Percentiles rank a stretch among this genome's conserved stretches.
These are phyloP conservation scores for Ashinkailepas kermadecensis DNA, from an alignment of 2,888 invertebrate species.

Conservation along the genomic window DNA sequence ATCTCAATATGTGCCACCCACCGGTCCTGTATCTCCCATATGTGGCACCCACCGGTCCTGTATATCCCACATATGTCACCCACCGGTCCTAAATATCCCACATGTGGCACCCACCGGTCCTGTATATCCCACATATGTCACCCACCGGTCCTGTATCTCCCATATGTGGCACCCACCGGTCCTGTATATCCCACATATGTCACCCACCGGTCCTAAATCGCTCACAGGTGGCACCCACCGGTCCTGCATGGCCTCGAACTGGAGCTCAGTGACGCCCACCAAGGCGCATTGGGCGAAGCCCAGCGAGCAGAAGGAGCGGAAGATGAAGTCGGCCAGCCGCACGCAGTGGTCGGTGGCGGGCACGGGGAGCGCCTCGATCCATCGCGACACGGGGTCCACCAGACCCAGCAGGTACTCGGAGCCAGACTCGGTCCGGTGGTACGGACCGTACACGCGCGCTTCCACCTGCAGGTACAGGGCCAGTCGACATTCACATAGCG, in stretches of 20 bases:
- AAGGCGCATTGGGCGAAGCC: constrained; percentile 35
- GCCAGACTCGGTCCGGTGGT: constrained; percentile 33
- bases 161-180: too few relatives aligned
- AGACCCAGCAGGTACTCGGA: constrained; percentile 35
- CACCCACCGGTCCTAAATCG: too few relatives aligned
- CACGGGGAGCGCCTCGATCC: constrained; percentile 35
- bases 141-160: too few relatives aligned
- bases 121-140: too few relatives aligned
- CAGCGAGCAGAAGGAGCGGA: constrained; percentile 36
- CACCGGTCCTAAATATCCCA: too few relatives aligned
- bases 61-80: too few relatives aligned
- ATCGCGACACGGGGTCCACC: constrained; percentile 36
- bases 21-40: too few relatives aligned
- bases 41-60: too few relatives aligned
- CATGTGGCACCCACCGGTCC: too few relatives aligned
- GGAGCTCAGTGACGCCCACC: background rate
- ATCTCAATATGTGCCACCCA: too few relatives aligned
- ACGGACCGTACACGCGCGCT: constrained; percentile 36
- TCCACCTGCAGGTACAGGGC: constrained; percentile 32
- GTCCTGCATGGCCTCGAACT: constrained; percentile 5
- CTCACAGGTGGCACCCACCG: background rate
- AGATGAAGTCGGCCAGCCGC: constrained; percentile 35
- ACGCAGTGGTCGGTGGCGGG: constrained; percentile 30
- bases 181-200: too few relatives aligned
- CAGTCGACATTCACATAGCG: too few relatives aligned